These are phyloP conservation scores for Latrodectus hesperus DNA, from an alignment of 2,888 invertebrate genomes.

Conservation along the genomic window DNA sequence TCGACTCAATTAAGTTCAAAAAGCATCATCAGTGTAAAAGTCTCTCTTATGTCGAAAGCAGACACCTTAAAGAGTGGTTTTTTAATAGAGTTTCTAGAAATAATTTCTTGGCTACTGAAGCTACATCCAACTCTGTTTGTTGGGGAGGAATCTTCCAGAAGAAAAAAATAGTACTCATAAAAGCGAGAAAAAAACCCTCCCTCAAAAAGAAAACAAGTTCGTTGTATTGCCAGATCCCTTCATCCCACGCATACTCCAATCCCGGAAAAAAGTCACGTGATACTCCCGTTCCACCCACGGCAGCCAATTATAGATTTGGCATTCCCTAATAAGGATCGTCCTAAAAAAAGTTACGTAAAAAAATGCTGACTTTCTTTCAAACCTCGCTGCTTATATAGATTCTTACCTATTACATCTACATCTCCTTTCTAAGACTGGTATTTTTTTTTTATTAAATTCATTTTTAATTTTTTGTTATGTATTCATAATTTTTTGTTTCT, in stretches of 20 bases:
- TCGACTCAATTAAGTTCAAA: background rate
- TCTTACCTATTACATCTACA: too few species aligned
- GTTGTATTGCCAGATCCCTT: constrained; percentile 34
- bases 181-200: constrained; percentile 1
- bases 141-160: background rate
- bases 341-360: constrained; percentile 13
- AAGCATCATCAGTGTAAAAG: too few species aligned
- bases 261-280: constrained; percentile 31
- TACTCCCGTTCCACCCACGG: constrained; percentile 56
- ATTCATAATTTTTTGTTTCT: too few species aligned
- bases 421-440: too few species aligned
- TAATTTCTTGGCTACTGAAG: constrained; percentile 51
- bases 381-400: too few species aligned
- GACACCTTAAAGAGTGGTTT: background rate
- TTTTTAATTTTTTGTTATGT: too few species aligned
- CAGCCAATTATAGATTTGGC: constrained; percentile 63
- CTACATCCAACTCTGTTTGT: constrained; percentile 17
- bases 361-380: constrained; percentile 17
- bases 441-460: background rate
- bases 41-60: background rate
- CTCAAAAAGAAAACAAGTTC: constrained; percentile 22
- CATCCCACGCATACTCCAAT: constrained; percentile 49
- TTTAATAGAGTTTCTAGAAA: constrained; percentile 29
- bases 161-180: background rate
- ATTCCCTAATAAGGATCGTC: constrained; percentile 57